These are phyloP conservation scores for Congeria kusceri DNA, from an alignment of 2,888 invertebrate genomes.

Conservation along the genomic window DNA sequence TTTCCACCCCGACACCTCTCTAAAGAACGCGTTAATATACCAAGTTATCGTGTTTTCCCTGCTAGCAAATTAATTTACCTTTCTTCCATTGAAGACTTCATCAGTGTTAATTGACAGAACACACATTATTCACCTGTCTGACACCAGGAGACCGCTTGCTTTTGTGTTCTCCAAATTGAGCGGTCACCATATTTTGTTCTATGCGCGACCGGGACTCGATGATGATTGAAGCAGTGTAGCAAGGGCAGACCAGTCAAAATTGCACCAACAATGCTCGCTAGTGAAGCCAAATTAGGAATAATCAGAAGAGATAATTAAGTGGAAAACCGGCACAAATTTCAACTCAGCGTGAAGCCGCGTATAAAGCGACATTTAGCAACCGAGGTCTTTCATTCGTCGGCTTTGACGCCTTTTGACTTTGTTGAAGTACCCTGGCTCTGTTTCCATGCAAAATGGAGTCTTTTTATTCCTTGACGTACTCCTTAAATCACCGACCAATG, in stretches of 20 bases:
- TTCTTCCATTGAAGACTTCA: slow-evolving; percentile 46
- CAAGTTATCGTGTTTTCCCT: slow-evolving; percentile 61
- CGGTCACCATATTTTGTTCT: slow-evolving; percentile 59
- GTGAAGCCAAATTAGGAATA: slow-evolving; percentile 64
- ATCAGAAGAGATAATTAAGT: slow-evolving; percentile 67
- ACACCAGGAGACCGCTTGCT: slow-evolving; percentile 35
- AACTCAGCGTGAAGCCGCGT: slow-evolving; percentile 48
- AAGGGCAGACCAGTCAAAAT: slow-evolving; percentile 38
- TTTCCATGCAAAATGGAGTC: slow-evolving; percentile 22
- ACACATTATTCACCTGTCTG: slow-evolving; percentile 62
- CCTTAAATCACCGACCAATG: too few relatives aligned
- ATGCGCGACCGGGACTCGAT: slow-evolving; percentile 18
- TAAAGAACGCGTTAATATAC: slow-evolving; percentile 60
- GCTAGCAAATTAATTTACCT: slow-evolving; percentile 67
- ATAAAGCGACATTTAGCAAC: slow-evolving; percentile 54
- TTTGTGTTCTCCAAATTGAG: slow-evolving; percentile 54
- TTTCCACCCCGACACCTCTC: slow-evolving; percentile 56
- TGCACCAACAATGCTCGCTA: slow-evolving; percentile 44
- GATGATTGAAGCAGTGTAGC: slow-evolving; percentile 45
- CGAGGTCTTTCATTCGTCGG: slow-evolving; percentile 42
- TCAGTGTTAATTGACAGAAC: slow-evolving; percentile 60
- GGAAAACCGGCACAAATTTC: slow-evolving; percentile 65
- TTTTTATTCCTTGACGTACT: slow-evolving; percentile 8
- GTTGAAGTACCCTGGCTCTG: slow-evolving; percentile 30
- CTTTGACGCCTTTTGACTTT: slow-evolving; percentile 62